Conservation (phyloP, 2,113 vertebrate species). For the Danionella cerebrum region DNA sequence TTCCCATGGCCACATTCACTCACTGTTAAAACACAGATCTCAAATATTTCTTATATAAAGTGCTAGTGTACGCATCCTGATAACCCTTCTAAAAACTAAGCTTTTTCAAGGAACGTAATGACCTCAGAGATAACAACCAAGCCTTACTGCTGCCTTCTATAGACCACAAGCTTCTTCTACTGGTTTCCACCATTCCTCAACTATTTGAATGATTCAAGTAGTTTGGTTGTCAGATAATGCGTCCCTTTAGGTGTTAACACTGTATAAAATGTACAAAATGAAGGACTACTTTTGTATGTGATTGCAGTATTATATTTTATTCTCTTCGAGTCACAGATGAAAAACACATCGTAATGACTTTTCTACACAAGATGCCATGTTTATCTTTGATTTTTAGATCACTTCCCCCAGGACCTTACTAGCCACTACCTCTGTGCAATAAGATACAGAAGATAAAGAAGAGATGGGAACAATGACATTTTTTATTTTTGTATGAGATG, state of each 20-base stretch:
- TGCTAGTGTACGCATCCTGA: too few species aligned
- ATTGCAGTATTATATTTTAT: slow-evolving; percentile 93
- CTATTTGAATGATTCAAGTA: too few species aligned
- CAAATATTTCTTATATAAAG: too few species aligned
- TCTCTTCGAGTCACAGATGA: slow-evolving; percentile 65
- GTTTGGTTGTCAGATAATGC: too few species aligned
- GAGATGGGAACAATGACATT: slow-evolving; percentile 61
- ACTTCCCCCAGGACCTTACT: slow-evolving; percentile 61
- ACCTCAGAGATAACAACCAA: too few species aligned
- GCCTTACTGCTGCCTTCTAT: too few species aligned
- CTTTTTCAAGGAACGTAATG: too few species aligned
- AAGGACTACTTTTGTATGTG: slow-evolving; percentile 99
- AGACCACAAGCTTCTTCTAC: too few species aligned
- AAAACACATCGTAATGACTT: slow-evolving; percentile 44
- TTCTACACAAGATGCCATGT: slow-evolving; percentile 62
- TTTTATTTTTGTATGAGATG: slow-evolving; percentile 76
- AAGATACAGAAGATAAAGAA: slow-evolving; percentile 54
- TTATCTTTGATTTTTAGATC: slow-evolving; percentile 58
- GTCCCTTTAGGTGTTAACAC: slow-evolving; percentile 62
- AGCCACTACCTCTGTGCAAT: slow-evolving; percentile 76
- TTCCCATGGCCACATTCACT: too few species aligned
- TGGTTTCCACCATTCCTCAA: too few species aligned
- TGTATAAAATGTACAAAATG: slow-evolving; percentile 98
- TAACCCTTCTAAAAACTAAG: too few species aligned
- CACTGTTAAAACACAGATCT: too few species aligned